Evolutionary conservation across 2,888 invertebrate genomes (phyloP).

Genomic region (Eurytoma californica): DNA sequence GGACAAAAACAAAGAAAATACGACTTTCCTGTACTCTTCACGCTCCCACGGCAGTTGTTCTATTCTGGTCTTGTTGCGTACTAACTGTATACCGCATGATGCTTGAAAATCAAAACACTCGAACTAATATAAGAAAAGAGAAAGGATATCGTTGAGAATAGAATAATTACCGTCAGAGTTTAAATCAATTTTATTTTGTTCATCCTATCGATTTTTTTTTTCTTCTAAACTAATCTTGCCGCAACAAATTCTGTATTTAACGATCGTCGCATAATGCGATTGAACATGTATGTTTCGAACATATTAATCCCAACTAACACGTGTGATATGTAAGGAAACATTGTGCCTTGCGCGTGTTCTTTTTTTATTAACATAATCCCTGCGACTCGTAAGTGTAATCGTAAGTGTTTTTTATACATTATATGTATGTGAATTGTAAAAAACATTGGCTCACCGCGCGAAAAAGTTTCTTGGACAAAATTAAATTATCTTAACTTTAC

Average conservation of each 20-base stretch:
- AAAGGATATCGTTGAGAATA: not conserved
- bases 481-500: not conserved
- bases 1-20: constrained; percentile 33
- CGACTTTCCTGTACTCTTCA: not conserved
- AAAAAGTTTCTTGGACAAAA: constrained; percentile 55
- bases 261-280: constrained; percentile 23
- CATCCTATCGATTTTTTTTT: constrained; percentile 35
- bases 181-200: constrained; percentile 8
- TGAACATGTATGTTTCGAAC: constrained; percentile 39
- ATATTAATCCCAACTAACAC: constrained; percentile 64
- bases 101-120: constrained; percentile 19
- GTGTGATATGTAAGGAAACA: constrained; percentile 69
- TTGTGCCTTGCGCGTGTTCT: constrained; percentile 74
- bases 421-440: constrained; percentile 39
- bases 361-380: constrained; percentile 55
- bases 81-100: constrained; percentile 32
- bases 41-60: constrained; percentile 20
- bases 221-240: constrained; percentile 39
- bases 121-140: not conserved
- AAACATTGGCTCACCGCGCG: constrained; percentile 31
- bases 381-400: constrained; percentile 47
- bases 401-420: constrained; percentile 43
- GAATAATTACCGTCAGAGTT: constrained; percentile 30
- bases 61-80: constrained; percentile 10
- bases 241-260: constrained; percentile 32